A percentile compares a stretch with the other conserved stretches of the same genome.
Evolutionary conservation across 2,888 invertebrate species (phyloP).

Genomic region (Callosobruchus maculatus): DNA sequence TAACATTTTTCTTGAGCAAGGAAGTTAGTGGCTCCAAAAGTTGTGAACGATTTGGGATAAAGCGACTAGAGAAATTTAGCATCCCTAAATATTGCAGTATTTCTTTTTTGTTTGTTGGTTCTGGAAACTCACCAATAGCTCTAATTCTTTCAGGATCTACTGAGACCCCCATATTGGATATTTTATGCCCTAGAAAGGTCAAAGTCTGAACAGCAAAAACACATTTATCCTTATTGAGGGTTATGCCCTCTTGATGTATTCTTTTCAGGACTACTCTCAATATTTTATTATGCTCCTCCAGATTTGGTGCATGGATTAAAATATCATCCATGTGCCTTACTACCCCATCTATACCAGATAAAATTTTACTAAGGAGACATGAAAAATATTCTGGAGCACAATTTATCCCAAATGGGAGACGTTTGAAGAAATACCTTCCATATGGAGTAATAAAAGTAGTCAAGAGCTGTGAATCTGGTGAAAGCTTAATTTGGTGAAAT

Average conservation of each 20-base stretch:
- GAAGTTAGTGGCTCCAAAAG: too few relatives aligned
- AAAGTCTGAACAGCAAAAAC: slow-evolving; percentile 22
- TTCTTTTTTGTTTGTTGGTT: slow-evolving; percentile 23
- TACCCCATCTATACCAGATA: slow-evolving; percentile 13
- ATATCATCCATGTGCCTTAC: slow-evolving; percentile 19
- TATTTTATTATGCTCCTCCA: slow-evolving; percentile 24
- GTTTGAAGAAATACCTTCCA: slow-evolving; percentile 15
- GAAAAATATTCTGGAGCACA: slow-evolving; percentile 20
- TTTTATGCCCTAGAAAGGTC: slow-evolving; percentile 30
- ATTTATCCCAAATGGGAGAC: slow-evolving; percentile 16
- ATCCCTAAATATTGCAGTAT: slow-evolving; percentile 20
- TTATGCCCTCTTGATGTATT: slow-evolving; percentile 25
- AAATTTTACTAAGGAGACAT: slow-evolving; percentile 9
- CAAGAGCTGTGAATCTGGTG: slow-evolving; percentile 12
- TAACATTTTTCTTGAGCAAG: too few relatives aligned
- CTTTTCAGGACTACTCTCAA: slow-evolving; percentile 23
- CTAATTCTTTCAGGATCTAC: slow-evolving; percentile 20
- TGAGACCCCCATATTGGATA: slow-evolving; percentile 22
- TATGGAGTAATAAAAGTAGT: slow-evolving; percentile 22
- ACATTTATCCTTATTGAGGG: slow-evolving; percentile 33
- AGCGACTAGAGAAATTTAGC: slow-evolving; percentile 12
- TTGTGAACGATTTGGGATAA: slow-evolving; percentile 10
- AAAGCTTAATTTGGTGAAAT: slow-evolving; percentile 15
- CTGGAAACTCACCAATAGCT: slow-evolving; percentile 22
- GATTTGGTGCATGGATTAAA: slow-evolving; percentile 16